These are phyloP conservation scores for Calonectris borealis DNA, from an alignment of 2,113 vertebrate genomes.

Conservation along the genomic window DNA sequence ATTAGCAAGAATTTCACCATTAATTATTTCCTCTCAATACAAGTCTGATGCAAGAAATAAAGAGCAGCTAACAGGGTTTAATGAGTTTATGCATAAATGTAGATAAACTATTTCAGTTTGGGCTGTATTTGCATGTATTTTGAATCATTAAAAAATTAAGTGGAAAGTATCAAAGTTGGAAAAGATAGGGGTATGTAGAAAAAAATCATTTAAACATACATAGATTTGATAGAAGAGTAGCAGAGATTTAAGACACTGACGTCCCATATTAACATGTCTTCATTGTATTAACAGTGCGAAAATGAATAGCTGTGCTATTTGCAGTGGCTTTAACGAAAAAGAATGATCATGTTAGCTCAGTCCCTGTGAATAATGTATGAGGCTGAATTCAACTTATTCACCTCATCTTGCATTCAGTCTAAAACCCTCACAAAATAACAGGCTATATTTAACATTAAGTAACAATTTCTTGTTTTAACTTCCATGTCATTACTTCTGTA, in stretches of 20 bases:
- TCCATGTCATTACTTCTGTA: not conserved
- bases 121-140: not conserved
- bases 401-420: conserved; percentile 33
- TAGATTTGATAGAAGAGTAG: not conserved
- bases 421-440: conserved; percentile 31
- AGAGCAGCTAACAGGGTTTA: conserved; percentile 9
- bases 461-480: conserved; percentile 50
- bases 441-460: conserved; percentile 28
- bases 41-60: conserved; percentile 16
- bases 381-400: conserved; percentile 49
- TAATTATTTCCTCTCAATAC: conserved; percentile 62
- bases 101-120: not conserved
- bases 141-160: not conserved
- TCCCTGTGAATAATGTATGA: conserved; percentile 63
- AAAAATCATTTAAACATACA: not conserved
- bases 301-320: conserved; percentile 61
- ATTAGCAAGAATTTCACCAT: conserved; percentile 56
- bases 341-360: conserved; percentile 58
- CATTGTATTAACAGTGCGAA: conserved; percentile 45
- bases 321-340: conserved; percentile 19
- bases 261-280: conserved; percentile 38
- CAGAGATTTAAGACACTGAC: not conserved
- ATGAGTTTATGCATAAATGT: conserved; percentile 40
- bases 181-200: not conserved
- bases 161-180: not conserved